These are phyloP conservation scores for Nebria salina DNA, from an alignment of 2,888 invertebrate genomes.

Conservation along the genomic window DNA sequence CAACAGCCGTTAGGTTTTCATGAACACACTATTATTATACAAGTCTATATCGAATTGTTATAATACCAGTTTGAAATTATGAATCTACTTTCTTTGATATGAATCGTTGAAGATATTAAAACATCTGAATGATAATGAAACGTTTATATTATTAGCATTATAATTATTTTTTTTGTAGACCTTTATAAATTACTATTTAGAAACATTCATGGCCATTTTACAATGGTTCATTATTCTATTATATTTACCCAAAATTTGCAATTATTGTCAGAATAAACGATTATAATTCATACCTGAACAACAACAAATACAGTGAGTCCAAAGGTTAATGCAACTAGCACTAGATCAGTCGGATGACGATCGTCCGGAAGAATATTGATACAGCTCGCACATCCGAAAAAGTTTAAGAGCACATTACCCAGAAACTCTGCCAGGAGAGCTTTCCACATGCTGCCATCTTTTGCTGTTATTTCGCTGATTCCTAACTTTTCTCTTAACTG, in stretches of 20 bases:
- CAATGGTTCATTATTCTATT: background rate
- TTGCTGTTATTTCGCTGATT: constrained; percentile 75
- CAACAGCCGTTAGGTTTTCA: too few relatives aligned
- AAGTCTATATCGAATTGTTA: too few relatives aligned
- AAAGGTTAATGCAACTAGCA: constrained; percentile 84
- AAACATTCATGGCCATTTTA: too few relatives aligned
- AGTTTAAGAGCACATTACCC: constrained; percentile 86
- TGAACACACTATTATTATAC: too few relatives aligned
- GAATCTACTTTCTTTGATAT: too few relatives aligned
- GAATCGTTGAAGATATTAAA: too few relatives aligned
- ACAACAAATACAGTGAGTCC: constrained; percentile 86
- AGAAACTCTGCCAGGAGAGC: constrained; percentile 88
- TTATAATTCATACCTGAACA: constrained; percentile 67
- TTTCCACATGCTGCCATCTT: constrained; percentile 75
- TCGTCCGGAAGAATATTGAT: constrained; percentile 64
- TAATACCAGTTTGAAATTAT: too few relatives aligned
- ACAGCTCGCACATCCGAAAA: constrained; percentile 88
- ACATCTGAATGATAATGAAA: too few relatives aligned
- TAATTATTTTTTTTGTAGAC: too few relatives aligned
- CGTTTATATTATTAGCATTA: too few relatives aligned
- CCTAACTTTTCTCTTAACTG: constrained; percentile 74
- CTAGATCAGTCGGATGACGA: constrained; percentile 62
- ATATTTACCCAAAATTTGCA: background rate
- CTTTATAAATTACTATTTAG: too few relatives aligned
- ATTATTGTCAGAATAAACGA: background rate